Conservation (phyloP, 2,888 invertebrate genomes). For the Agrenia bidenticulata region DNA sequence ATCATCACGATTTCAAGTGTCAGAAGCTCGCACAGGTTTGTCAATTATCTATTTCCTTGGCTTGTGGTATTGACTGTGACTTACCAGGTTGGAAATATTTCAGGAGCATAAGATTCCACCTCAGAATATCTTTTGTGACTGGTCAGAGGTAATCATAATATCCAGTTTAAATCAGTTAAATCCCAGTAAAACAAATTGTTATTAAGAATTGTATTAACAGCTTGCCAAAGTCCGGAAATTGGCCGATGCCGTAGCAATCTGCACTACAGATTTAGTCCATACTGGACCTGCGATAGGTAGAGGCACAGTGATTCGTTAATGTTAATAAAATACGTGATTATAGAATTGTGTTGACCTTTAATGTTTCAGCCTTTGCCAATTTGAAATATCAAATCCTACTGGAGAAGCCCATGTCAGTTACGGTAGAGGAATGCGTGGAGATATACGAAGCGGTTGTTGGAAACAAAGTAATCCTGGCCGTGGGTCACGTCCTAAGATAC, state of each 20-base stretch:
- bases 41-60: no score
- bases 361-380: slow-evolving; percentile 14
- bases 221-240: slow-evolving; percentile 39
- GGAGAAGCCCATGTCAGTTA: slow-evolving; percentile 59
- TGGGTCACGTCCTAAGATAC: slow-evolving; percentile 58
- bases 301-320: no score
- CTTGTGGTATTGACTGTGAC: no score
- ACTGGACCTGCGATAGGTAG: slow-evolving; percentile 46
- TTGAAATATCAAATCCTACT: slow-evolving; percentile 56
- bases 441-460: slow-evolving; percentile 56
- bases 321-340: no score
- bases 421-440: slow-evolving; percentile 56
- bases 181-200: no score
- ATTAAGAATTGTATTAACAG: slow-evolving; percentile 14
- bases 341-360: background rate
- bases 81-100: no score
- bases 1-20: slow-evolving; percentile 46
- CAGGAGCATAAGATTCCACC: slow-evolving; percentile 46
- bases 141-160: slow-evolving; percentile 33
- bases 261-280: slow-evolving; percentile 48
- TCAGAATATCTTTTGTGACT: slow-evolving; percentile 43
- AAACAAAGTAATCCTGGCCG: slow-evolving; percentile 56
- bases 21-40: slow-evolving; percentile 40
- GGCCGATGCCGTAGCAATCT: slow-evolving; percentile 50
- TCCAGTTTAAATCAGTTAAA: background rate